Conservation (phyloP, 2,797 vertebrate genomes). For the Siniperca undulata region DNA sequence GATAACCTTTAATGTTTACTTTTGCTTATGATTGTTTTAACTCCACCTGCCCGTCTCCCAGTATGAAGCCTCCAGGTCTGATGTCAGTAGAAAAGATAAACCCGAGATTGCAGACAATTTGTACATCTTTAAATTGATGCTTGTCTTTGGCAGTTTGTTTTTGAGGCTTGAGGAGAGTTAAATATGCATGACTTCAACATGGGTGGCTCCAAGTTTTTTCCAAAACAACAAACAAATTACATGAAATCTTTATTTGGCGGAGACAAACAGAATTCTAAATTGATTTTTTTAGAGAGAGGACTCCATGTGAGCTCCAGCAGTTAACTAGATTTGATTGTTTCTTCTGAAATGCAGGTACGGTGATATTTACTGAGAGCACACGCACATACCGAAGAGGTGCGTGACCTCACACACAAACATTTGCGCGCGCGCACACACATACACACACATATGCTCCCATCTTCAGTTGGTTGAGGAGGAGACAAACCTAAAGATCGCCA, state of each 20-base stretch:
- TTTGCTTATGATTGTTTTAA: slow-evolving; percentile 70
- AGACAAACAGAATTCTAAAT: slow-evolving; percentile 78
- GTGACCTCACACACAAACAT: slow-evolving; percentile 24
- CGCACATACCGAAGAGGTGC: slow-evolving; percentile 42
- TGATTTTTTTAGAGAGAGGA: slow-evolving; percentile 64
- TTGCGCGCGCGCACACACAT: slow-evolving; percentile 1
- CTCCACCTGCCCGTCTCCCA: slow-evolving; percentile 58
- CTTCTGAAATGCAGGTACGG: slow-evolving; percentile 60
- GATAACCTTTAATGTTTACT: slow-evolving; percentile 77
- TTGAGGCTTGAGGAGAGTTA: slow-evolving; percentile 75
- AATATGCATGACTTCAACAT: slow-evolving; percentile 78
- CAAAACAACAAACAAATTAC: slow-evolving; percentile 76
- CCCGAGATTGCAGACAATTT: slow-evolving; percentile 65
- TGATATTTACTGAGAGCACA: slow-evolving; percentile 62
- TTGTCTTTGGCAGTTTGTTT: slow-evolving; percentile 72
- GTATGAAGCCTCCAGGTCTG: slow-evolving; percentile 52
- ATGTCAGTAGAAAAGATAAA: slow-evolving; percentile 50
- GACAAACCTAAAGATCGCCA: slow-evolving; percentile 83
- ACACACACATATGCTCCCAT: slow-evolving; percentile 44
- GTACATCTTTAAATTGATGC: slow-evolving; percentile 71
- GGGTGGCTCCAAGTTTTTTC: slow-evolving; percentile 58
- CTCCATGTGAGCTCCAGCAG: slow-evolving; percentile 64
- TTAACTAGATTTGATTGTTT: slow-evolving; percentile 78
- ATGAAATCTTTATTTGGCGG: slow-evolving; percentile 81
- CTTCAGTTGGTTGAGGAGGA: slow-evolving; percentile 68